phyloP scores from a whole-genome alignment of 1,140 invertebrate genomes.

The Drosophila prosaltans region DNA sequence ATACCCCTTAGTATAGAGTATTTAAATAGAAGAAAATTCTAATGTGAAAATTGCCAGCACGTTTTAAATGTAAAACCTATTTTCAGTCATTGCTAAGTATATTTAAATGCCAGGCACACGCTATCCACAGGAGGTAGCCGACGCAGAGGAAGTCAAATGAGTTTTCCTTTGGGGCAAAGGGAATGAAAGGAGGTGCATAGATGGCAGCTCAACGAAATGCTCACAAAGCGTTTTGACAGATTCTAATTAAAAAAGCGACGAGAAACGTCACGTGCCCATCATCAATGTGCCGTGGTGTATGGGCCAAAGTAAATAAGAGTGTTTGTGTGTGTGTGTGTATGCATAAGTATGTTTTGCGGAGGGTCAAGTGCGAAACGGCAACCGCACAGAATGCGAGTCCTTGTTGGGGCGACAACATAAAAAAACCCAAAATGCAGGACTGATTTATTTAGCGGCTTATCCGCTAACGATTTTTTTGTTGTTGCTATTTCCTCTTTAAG shows the following conservation, averaged over 20 bases:
- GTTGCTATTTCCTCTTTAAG: conserved; percentile 26
- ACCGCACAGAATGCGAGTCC: conserved; percentile 31
- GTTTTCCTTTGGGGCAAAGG: conserved; percentile 9
- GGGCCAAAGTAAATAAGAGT: background rate
- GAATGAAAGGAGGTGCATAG: background rate
- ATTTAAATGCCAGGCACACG: conserved; percentile 38
- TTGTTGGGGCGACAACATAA: conserved; percentile 53
- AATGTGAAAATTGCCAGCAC: conserved; percentile 39
- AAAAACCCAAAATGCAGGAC: conserved; percentile 33
- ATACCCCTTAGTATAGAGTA: background rate
- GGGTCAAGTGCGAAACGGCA: conserved; percentile 21
- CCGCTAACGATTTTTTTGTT: conserved; percentile 29
- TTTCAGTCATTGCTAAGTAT: conserved; percentile 29
- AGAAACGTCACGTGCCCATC: conserved; percentile 58
- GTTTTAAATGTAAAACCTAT: conserved; percentile 29
- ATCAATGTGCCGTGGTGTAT: conserved; percentile 24
- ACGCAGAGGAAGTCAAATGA: conserved; percentile 30
- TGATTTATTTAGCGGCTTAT: conserved; percentile 46
- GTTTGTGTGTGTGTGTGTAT: conserved; percentile 14
- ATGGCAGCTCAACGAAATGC: conserved; percentile 26
- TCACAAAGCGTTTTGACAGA: conserved; percentile 70
- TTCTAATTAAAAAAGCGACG: conserved; percentile 75
- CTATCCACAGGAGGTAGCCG: conserved; percentile 5
- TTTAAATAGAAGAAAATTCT: conserved; percentile 23
- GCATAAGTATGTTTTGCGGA: conserved; percentile 14